Base-by-base conservation (phyloP, 2,888 invertebrate genomes). In the Prosopocoilus inquinatus region DNA sequence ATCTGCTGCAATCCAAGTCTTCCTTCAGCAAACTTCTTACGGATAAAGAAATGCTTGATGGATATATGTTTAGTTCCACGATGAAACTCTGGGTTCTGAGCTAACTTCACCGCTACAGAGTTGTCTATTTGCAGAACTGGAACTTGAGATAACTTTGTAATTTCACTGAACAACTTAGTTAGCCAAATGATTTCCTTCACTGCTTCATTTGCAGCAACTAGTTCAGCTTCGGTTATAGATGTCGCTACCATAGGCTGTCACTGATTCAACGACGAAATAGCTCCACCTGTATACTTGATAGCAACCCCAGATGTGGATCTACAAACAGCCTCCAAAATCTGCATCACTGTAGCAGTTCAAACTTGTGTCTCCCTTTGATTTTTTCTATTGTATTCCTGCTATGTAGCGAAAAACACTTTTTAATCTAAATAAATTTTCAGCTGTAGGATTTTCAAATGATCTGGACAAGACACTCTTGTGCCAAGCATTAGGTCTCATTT, bases 51-150 rank as follows among this genome's bases (percentile, higher is more conserved):
- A 55, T 70, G 64, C 50, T 66, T 61, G 2, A 66, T 63, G 1
- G 53, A 20, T 54, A 68, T 68, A 50, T 71, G 69, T 48, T 70
- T 71, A 0, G 67, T 65, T 58, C 67, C 56, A 16, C 57, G 59
- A 57, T 70, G 71, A 62, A 66, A 68, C 52, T 70, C 64, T 32
- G 67, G 67, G 62, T 71, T 71, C 34, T 70, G 64, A 3, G 68
- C 60, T 11, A 70, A 57, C 58, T 61, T 62, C 15, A 64, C 64
- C 41, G 67, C 67, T 55, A 65, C 66, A 9, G 65, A 58, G 55
- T 73, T 73, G 39, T 69, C 67, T 32, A 67, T 55, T 57, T 63
- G 60, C 9, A 69, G 41, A 33, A 63, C 38, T 9, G 70, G 68
- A 60, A 64, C 50, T 9, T 60, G 12, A 8, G 57, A 52, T 4